Evolutionary conservation across 2,113 vertebrate genomes (phyloP).

Genomic region (Sinocyclocheilus rhinocerous): DNA sequence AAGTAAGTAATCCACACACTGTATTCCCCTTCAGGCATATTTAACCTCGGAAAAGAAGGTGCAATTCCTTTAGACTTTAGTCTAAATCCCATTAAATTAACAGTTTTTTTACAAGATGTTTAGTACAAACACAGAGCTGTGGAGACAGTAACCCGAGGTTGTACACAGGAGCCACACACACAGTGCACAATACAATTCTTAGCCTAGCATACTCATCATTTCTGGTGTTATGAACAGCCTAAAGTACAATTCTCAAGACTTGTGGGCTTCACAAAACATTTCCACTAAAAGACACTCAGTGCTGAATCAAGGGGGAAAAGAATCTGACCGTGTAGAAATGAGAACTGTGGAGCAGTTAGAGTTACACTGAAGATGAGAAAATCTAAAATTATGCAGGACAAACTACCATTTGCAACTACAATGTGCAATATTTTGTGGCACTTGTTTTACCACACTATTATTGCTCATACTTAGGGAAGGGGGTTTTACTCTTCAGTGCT

Average conservation of each 20-base stretch:
- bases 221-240: background rate
- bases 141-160: background rate
- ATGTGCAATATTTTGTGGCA: background rate
- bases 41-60: slow-evolving; percentile 29
- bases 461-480: background rate
- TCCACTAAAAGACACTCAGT: background rate
- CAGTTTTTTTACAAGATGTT: background rate
- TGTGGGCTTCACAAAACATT: background rate
- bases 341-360: background rate
- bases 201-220: background rate
- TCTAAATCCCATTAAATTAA: slow-evolving; percentile 14
- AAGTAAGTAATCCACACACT: slow-evolving; percentile 31
- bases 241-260: background rate
- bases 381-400: background rate
- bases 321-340: background rate
- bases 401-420: background rate
- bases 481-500: background rate
- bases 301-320: background rate
- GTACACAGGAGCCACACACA: slow-evolving; percentile 12
- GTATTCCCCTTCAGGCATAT: slow-evolving; percentile 37
- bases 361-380: background rate
- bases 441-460: background rate
- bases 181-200: background rate
- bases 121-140: background rate
- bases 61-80: background rate